These are phyloP conservation scores for Pardosa pseudoannulata DNA, from an alignment of 2,888 invertebrate genomes.

Conservation along the genomic window DNA sequence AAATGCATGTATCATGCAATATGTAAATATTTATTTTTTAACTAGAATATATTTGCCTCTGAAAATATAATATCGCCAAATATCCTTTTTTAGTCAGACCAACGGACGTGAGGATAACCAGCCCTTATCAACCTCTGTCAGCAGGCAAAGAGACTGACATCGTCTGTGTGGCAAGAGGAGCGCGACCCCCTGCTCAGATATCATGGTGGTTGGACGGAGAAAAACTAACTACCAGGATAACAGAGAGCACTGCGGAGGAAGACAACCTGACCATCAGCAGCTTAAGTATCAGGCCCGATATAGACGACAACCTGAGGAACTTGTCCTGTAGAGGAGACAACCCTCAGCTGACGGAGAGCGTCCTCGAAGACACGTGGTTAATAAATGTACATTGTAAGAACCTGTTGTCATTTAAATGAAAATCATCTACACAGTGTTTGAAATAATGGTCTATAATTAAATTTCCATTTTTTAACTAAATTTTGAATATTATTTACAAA, in stretches of 20 bases:
- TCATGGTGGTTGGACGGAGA: slow-evolving; percentile 73
- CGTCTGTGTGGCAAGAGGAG: slow-evolving; percentile 73
- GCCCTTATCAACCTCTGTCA: slow-evolving; percentile 64
- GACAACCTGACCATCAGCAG: slow-evolving; percentile 73
- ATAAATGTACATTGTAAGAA: slow-evolving; percentile 74
- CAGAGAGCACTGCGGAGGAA: slow-evolving; percentile 67
- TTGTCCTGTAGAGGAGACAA: slow-evolving; percentile 74
- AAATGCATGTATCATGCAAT: background rate
- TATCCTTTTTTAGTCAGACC: slow-evolving; percentile 70
- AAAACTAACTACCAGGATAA: slow-evolving; percentile 59
- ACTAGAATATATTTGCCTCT: too few species aligned
- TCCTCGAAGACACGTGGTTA: slow-evolving; percentile 73
- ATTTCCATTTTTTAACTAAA: too few species aligned
- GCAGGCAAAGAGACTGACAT: slow-evolving; percentile 71
- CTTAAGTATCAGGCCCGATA: slow-evolving; percentile 68
- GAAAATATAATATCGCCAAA: too few species aligned
- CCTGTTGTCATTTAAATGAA: too few species aligned
- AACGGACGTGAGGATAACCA: slow-evolving; percentile 73
- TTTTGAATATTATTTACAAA: too few species aligned
- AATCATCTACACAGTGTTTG: too few species aligned
- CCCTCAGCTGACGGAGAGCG: slow-evolving; percentile 72
- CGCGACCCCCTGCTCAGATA: slow-evolving; percentile 74
- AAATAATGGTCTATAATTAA: too few species aligned
- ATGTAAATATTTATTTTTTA: too few species aligned
- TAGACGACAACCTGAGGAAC: slow-evolving; percentile 73